A percentile compares a stretch with the other conserved stretches of the same genome.
Evolutionary conservation across 2,888 invertebrate species (phyloP).

Genomic region (Drepana falcataria): DNA sequence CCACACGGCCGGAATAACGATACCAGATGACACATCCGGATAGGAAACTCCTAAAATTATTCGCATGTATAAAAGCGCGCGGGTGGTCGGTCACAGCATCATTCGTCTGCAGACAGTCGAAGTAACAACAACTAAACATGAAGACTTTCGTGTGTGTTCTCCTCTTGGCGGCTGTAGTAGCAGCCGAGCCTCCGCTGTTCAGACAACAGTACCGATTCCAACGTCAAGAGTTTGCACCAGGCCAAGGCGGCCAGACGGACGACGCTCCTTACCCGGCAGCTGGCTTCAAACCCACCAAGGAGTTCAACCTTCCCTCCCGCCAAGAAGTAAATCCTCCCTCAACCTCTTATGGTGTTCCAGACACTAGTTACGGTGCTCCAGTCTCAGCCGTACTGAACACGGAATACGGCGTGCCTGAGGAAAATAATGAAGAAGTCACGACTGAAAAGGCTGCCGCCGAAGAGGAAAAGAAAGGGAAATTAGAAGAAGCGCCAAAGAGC

Average conservation of each 20-base stretch:
- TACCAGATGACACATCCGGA: constrained; percentile 63
- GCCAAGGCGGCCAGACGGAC: constrained; percentile 25
- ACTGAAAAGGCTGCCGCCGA: constrained; percentile 20
- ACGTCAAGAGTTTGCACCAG: constrained; percentile 46
- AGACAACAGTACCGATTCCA: constrained; percentile 47
- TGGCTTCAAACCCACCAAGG: constrained; percentile 52
- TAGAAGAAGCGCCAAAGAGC: constrained; percentile 43
- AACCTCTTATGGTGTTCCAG: constrained; percentile 59
- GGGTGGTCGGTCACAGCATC: constrained; percentile 45
- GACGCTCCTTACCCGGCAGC: constrained; percentile 61
- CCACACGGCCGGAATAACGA: constrained; percentile 66
- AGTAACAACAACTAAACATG: constrained; percentile 46
- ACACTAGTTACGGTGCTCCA: constrained; percentile 59
- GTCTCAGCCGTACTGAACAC: constrained; percentile 22
- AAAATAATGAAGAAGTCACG: constrained; percentile 12
- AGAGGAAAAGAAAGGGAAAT: constrained; percentile 35
- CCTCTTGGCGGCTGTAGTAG: constrained; percentile 47
- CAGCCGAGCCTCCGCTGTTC: constrained; percentile 57
- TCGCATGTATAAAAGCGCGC: constrained; percentile 53
- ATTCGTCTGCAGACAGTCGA: constrained; percentile 55
- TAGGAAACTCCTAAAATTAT: constrained; percentile 51
- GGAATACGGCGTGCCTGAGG: constrained; percentile 27
- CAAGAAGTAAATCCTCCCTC: constrained; percentile 52
- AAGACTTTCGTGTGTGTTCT: constrained; percentile 52
- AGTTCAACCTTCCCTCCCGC: constrained; percentile 57